Conservation (phyloP, 2,113 vertebrate species). For the Tachysurus vachellii region DNA sequence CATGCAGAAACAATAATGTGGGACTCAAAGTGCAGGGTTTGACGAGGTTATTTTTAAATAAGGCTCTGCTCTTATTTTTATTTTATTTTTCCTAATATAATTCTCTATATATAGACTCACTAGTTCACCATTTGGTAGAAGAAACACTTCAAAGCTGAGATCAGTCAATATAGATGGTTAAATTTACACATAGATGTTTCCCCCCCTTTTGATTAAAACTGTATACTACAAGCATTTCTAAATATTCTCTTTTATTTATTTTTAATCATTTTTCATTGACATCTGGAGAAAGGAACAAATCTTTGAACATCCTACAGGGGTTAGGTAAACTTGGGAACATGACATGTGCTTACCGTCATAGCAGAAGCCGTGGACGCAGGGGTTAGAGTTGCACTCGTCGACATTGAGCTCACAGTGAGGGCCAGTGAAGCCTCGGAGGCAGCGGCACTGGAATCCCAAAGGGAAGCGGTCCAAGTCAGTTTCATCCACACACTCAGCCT, state of each 20-base stretch:
- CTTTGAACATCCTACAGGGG: neutral
- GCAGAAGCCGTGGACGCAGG: slow-evolving; percentile 79
- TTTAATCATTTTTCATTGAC: neutral
- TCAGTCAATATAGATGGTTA: neutral
- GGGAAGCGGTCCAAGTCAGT: slow-evolving; percentile 71
- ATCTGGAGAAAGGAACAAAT: neutral
- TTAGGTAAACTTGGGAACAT: neutral
- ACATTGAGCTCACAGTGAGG: slow-evolving; percentile 79
- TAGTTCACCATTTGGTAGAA: neutral
- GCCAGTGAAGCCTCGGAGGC: slow-evolving; percentile 75
- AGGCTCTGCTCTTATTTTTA: neutral
- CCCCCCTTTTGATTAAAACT: neutral
- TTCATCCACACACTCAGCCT: slow-evolving; percentile 74
- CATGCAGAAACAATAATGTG: neutral
- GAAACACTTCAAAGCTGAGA: neutral
- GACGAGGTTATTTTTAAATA: neutral
- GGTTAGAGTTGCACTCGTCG: slow-evolving; percentile 78
- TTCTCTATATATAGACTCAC: neutral
- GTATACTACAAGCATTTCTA: neutral
- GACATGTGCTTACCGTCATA: slow-evolving; percentile 72
- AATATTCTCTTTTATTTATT: neutral
- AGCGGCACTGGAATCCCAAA: slow-evolving; percentile 77
- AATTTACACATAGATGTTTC: neutral
- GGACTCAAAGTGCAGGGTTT: neutral
- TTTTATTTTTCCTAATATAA: neutral